These are phyloP conservation scores for Brotula barbata DNA, from an alignment of 2,797 vertebrate genomes.

Conservation along the genomic window DNA sequence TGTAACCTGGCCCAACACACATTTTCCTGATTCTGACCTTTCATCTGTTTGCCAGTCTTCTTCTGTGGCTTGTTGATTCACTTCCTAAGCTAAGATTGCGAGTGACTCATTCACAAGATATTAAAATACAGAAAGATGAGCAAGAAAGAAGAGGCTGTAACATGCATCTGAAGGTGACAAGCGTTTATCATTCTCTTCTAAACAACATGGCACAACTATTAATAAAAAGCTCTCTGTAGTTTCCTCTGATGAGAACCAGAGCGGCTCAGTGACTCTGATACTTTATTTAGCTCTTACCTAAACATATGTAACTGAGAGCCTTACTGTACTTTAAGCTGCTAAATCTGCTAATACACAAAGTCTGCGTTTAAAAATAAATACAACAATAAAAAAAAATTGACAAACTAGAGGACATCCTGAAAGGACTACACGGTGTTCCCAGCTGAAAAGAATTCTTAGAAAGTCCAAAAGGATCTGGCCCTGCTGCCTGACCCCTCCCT, in stretches of 20 bases:
- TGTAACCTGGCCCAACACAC: slow-evolving; percentile 30
- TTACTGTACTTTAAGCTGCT: too few relatives aligned
- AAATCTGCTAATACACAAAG: too few relatives aligned
- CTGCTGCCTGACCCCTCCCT: slow-evolving; percentile 13
- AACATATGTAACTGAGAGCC: too few relatives aligned
- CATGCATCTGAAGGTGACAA: slow-evolving; percentile 47
- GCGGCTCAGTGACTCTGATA: too few relatives aligned
- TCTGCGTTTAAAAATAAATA: too few relatives aligned
- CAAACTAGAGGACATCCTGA: slow-evolving; percentile 8
- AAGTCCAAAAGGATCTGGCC: slow-evolving; percentile 36
- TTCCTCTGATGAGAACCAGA: slow-evolving; percentile 15
- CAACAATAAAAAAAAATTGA: too few relatives aligned
- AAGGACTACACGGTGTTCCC: slow-evolving; percentile 19
- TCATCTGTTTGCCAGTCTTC: slow-evolving; percentile 45
- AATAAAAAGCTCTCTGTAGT: slow-evolving; percentile 20
- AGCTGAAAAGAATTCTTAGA: slow-evolving; percentile 50
- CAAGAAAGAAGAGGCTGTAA: slow-evolving; percentile 39
- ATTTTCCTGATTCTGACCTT: slow-evolving; percentile 39
- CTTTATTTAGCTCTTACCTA: slow-evolving; percentile 4
- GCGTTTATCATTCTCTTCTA: slow-evolving; percentile 22
- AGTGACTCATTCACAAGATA: slow-evolving; percentile 53
- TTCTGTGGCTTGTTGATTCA: slow-evolving; percentile 42
- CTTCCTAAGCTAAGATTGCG: slow-evolving; percentile 54
- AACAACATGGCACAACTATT: slow-evolving; percentile 20
- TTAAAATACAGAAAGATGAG: slow-evolving; percentile 48